phyloP scores from a whole-genome alignment of 2,113 vertebrate species.

The Elachura formosa region DNA sequence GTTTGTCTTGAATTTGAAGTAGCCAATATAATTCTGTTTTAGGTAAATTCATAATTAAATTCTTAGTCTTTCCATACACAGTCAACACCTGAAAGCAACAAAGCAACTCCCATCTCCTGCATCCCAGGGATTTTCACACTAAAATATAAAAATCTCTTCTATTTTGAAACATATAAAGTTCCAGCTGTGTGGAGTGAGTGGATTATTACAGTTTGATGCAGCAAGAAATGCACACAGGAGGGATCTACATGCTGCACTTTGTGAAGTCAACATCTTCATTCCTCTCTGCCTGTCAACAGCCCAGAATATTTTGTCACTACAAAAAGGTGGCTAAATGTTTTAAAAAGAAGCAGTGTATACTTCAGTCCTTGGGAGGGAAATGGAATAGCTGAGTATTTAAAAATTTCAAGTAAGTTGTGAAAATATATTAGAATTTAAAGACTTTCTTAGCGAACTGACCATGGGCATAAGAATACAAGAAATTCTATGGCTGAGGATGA shows the following conservation, averaged over 20 bases:
- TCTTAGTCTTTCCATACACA: not conserved
- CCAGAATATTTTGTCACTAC: not conserved
- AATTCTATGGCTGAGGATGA: not conserved
- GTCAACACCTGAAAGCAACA: not conserved
- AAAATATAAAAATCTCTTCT: not conserved
- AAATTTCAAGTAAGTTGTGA: not conserved
- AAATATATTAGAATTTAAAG: not conserved
- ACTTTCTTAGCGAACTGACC: not conserved
- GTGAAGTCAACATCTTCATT: not conserved
- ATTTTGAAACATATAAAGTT: not conserved
- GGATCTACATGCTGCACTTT: not conserved
- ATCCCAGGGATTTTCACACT: not conserved
- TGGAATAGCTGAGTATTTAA: not conserved
- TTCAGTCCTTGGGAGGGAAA: not conserved
- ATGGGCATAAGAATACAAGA: not conserved
- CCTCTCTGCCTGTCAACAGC: not conserved
- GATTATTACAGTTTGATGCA: not conserved
- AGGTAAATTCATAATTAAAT: not conserved
- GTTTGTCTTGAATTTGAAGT: not conserved
- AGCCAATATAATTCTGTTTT: not conserved
- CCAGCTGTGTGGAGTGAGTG: not conserved
- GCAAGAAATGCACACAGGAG: not conserved
- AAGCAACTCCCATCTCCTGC: not conserved
- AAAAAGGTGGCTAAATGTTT: not conserved
- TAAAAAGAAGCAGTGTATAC: not conserved